phyloP scores from a whole-genome alignment of 2,113 vertebrate species.

The Gallinago paraguaiae region DNA sequence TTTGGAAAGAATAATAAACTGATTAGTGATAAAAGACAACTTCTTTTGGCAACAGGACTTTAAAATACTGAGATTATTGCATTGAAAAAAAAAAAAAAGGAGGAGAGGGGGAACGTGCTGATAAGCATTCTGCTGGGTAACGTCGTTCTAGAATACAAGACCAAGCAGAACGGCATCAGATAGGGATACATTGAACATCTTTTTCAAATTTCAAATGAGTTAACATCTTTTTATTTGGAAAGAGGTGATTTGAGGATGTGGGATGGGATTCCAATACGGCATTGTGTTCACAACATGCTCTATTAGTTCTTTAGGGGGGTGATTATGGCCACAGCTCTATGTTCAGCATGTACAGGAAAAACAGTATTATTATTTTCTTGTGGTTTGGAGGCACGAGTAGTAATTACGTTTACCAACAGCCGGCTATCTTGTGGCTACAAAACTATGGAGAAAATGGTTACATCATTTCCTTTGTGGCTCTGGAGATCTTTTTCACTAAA shows the following conservation, averaged over 20 bases:
- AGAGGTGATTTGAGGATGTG: not conserved
- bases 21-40: not conserved
- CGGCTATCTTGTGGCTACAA: conserved; percentile 35
- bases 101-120: not conserved
- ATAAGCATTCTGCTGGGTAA: not conserved
- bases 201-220: not conserved
- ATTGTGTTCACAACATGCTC: not conserved
- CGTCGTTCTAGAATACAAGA: not conserved
- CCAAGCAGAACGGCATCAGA: not conserved
- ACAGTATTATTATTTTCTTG: conserved; percentile 30
- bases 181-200: not conserved
- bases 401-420: conserved; percentile 37
- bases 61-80: not conserved
- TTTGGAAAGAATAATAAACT: not conserved
- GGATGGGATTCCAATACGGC: not conserved
- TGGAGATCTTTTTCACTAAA: conserved; percentile 36
- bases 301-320: not conserved
- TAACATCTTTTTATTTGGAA: not conserved
- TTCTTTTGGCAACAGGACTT: not conserved
- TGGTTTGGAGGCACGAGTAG: conserved; percentile 5
- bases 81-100: not conserved
- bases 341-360: conserved; percentile 22
- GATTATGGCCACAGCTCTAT: conserved; percentile 1
- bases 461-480: conserved; percentile 56
- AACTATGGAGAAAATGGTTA: not conserved